Percentiles rank a stretch among this genome's conserved stretches.
These are phyloP conservation scores for Perdix hodgsoniae DNA, from an alignment of 2,797 vertebrate genomes.

Conservation along the genomic window DNA sequence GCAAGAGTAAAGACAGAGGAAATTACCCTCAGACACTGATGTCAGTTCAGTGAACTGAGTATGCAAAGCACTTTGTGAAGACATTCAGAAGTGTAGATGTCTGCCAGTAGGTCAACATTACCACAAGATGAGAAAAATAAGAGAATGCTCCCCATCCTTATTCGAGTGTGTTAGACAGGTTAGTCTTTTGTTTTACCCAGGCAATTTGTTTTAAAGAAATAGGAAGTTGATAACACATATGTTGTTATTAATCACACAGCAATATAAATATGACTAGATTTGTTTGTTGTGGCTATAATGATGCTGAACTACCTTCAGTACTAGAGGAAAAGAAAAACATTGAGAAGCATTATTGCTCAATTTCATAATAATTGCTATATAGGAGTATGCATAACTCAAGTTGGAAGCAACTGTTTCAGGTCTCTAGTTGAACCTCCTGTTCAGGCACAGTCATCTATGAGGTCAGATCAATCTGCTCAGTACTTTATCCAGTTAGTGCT, in stretches of 20 bases:
- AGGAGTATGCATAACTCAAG: not conserved
- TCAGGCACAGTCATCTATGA: not conserved
- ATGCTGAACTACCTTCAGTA: not conserved
- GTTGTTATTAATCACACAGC: not conserved
- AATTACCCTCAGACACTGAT: slow-evolving; percentile 44
- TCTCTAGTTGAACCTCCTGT: not conserved
- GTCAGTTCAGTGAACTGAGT: slow-evolving; percentile 54
- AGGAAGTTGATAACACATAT: not conserved
- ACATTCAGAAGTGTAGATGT: slow-evolving; percentile 56
- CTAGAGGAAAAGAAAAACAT: accelerated
- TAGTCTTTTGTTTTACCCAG: not conserved
- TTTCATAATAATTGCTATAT: not conserved
- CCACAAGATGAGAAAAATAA: slow-evolving; percentile 38
- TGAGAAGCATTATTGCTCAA: not conserved
- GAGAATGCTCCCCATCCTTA: not conserved
- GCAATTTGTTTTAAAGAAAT: not conserved
- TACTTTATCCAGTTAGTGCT: not conserved
- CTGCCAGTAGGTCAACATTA: slow-evolving; percentile 46
- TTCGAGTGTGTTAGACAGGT: not conserved
- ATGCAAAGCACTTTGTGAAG: slow-evolving; percentile 58
- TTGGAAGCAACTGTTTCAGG: not conserved
- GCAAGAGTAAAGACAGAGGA: slow-evolving; percentile 50
- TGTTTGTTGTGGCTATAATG: not conserved
- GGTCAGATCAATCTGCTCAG: not conserved
- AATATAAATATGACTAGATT: not conserved